Conservation (phyloP, 2,888 invertebrate genomes). For the Xylocampa areola region DNA sequence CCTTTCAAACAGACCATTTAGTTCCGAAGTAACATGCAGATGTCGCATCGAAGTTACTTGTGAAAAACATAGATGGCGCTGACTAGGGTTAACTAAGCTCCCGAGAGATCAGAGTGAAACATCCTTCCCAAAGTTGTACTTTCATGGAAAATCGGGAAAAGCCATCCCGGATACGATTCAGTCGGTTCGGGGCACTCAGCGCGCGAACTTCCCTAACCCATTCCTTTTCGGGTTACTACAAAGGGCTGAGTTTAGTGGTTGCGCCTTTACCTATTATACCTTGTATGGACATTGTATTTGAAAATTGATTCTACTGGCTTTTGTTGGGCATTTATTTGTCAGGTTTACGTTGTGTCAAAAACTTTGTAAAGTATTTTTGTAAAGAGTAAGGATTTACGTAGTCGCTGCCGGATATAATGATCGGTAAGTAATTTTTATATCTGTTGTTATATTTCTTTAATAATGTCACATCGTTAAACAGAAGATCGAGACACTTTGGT, state of each 20-base stretch:
- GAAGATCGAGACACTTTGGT: too few species aligned
- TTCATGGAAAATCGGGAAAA: conserved; percentile 79
- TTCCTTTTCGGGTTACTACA: conserved; percentile 40
- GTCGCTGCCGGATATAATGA: conserved; percentile 81
- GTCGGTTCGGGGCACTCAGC: conserved; percentile 81
- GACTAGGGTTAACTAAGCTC: conserved; percentile 22
- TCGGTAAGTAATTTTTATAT: conserved; percentile 76
- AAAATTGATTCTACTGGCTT: conserved; percentile 1
- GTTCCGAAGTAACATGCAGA: conserved; percentile 41
- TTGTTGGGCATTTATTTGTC: conserved; percentile 25
- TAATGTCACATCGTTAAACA: background rate
- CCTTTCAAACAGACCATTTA: background rate
- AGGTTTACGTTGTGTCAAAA: conserved; percentile 55
- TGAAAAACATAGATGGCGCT: conserved; percentile 48
- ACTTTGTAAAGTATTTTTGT: conserved; percentile 79
- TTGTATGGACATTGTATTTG: conserved; percentile 9
- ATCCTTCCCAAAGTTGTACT: conserved; percentile 59
- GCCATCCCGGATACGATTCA: conserved; percentile 81
- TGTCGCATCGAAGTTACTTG: conserved; percentile 40
- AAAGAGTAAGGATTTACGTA: conserved; percentile 74
- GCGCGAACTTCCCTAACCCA: conserved; percentile 71
- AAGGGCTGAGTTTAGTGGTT: conserved; percentile 55
- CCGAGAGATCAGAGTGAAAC: conserved; percentile 44
- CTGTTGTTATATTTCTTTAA: conserved; percentile 12
- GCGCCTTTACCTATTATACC: conserved; percentile 33